Base-by-base conservation (phyloP, 1,140 invertebrate genomes). In the Leptoteleia sp. region DNA sequence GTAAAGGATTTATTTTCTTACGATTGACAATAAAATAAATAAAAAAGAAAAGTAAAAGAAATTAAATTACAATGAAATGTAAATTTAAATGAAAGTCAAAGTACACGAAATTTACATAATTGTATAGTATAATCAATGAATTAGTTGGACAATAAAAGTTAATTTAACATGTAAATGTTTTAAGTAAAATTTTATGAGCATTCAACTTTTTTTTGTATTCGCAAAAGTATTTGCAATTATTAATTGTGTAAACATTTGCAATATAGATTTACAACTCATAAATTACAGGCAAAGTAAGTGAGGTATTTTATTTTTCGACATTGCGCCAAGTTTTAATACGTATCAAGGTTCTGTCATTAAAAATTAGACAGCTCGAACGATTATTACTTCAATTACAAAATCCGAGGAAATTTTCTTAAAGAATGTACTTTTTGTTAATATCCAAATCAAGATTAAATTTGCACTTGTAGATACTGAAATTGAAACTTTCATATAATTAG, bases 401-500 rank as follows among this genome's bases (percentile, higher is more conserved):
- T 38, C 29, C 33, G 1, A 45, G 31, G 42, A 37, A 62, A 54
- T 62, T 71, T 59, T 62, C 8, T 6, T 19, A 3, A 50, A 40
- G 47, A 45, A 55, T 55, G 35, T 8, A n/a, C 33, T 25, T 61
- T 71, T 54, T 45, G 55, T 47, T 62, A 55, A 22, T 35, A 37
- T 45, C 55, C 42, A 37, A 57, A 45, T 43, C 50, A 35, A 43
- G 45, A 25, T 38, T 47, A n/a, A 55, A 45, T 22, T 71, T 71
- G 37, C 54, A 38, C 42, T 68, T 57, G 31, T 19, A 22, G 9
- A 11, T 19, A 29, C 33, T 38, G 48, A 57, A 72, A 62, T 62
- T 31, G 47, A 47, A 40, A 72, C 68, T 72, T 72, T 72, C 68
- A 72, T 57, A 16, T 72, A 54, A 72, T 55, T 59, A 61, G 54